Evolutionary conservation across 2,113 vertebrate species (phyloP).

Genomic region (Oreochromis tanganicae): DNA sequence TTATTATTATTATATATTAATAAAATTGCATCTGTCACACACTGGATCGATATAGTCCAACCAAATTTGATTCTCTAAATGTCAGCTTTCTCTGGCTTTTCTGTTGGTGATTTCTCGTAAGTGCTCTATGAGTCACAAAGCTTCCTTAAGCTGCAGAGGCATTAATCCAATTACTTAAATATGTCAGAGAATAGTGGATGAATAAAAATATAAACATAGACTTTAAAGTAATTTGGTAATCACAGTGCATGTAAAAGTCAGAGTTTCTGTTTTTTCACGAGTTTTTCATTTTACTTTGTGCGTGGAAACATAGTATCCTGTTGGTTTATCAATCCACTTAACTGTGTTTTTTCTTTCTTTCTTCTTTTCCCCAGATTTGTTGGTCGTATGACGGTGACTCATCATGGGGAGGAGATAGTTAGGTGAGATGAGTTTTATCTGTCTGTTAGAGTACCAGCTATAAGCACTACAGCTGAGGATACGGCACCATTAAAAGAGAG

Average conservation of each 20-base stretch:
- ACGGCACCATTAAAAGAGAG: not conserved
- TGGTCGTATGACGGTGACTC: constrained; percentile 87
- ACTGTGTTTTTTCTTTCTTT: not conserved
- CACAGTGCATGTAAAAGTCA: not conserved
- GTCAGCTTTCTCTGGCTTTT: not conserved
- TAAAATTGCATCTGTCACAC: not conserved
- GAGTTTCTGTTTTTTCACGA: not conserved
- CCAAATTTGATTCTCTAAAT: not conserved
- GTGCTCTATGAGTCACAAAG: not conserved
- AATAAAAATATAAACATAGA: not conserved
- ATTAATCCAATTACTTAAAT: not conserved
- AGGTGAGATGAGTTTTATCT: constrained; percentile 73
- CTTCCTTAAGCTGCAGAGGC: not conserved
- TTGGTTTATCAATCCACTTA: not conserved
- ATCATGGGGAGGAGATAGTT: constrained; percentile 89
- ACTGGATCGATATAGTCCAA: not conserved
- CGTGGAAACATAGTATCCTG: not conserved
- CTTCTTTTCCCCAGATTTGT: constrained; percentile 79
- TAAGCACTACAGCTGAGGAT: not conserved
- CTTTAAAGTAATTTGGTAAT: not conserved
- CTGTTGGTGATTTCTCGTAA: not conserved
- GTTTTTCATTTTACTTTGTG: not conserved
- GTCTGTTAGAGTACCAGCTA: not conserved
- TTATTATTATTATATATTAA: not conserved
- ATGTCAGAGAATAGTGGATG: not conserved